Base-by-base conservation (phyloP, 2,113 vertebrate species). In the Struthio camelus region DNA sequence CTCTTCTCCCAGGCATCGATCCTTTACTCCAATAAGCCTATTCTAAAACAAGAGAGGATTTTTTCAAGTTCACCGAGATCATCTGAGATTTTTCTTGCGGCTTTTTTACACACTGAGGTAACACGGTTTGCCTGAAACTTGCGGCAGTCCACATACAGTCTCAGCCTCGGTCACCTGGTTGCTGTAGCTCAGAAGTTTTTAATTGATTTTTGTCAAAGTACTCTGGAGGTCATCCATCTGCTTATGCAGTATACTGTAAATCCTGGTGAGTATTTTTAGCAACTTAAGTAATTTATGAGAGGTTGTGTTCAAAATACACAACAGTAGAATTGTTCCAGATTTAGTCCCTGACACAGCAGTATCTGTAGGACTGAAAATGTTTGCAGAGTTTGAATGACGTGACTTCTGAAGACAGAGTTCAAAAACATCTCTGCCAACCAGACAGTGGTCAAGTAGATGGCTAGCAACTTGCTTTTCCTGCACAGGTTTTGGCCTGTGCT, bases 191-290 rank as follows among this genome's bases (percentile, higher is more conserved):
- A 73, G 58, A 85, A 70, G 56, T 75, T 82, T 94, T 88, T 62
- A 65, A 80, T 4, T 92, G 51, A 50, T 82, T 87, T 93, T 94
- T 92, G 71, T 73, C 50, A 30, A 85, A 53, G 61, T 89, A 65
- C 16, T 92, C 76, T 96, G 90, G 80, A 96, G 89, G 94, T 96
- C 86, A 88, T 70, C 82, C 65, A 91, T 78, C 70, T 95, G 53
- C 82, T 95, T 94, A 76, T 17, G 25, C 67, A 77, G 53, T 50
- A 27, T 61, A 76, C 14, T n/a, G 59, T 76, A 80, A 94, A 86
- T 76, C 30, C 65, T 46, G 14, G 28, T 25, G 69, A 85, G 32
- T 81, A 90, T 95, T 95, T 96, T 94, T 94, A 96, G 86, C 34
- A 71, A 82, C 62, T 18, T 61, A 87, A 89, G 90, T 87, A 85